Evolutionary conservation across 2,113 vertebrate species (phyloP), one percentile per base, ranked within the genome.

Genomic region (Corythornis cristatus): DNA sequence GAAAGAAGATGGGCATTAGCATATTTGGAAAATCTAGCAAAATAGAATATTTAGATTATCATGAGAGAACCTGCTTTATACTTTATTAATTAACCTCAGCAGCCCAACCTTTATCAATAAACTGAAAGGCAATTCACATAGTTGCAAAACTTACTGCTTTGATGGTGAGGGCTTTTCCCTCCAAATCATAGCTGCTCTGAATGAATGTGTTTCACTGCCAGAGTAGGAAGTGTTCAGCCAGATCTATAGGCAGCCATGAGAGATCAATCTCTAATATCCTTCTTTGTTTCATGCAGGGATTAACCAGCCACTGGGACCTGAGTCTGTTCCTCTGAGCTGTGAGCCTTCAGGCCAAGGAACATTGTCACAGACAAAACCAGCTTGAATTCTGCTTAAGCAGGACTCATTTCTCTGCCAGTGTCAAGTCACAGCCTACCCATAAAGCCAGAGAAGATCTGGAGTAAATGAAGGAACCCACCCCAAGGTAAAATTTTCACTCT

Each of bases 141-240:
- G 9, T 66, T 16, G 4, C 5, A 19, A 73, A 43, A 71, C 3
- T 46, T 56, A 62, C 46, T 88, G 25, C 46, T 83, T 80, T 80
- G 16, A 56, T 58, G 5, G 7, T 17, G 5, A 60, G 13, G 2
- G 2, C 0, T 51, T 3, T 4, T n/a, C 31, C 0, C 25, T 53
- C 22, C 6, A 35, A 57, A 53, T 33, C 35, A 65, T 57, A 81
- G 12, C 11, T 76, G 3, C 50, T 72, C 7, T 13, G 60, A 83
- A 89, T n/a, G 67, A 78, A 25, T 46, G 12, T 5, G 1, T 56
- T 87, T 81, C 18, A 40, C 16, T 68, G 21, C 56, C 51, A 70
- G 21, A 48, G 12, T 29, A 35, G 43, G 21, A 74, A 22, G 16
- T 31, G 12, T 51, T 74, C 42, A 77, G 22, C 8, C 80, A 66